A percentile compares a stretch with the other conserved stretches of the same genome.
Evolutionary conservation across 2,797 vertebrate genomes (phyloP).

Genomic region (Chloroceryle inda): DNA sequence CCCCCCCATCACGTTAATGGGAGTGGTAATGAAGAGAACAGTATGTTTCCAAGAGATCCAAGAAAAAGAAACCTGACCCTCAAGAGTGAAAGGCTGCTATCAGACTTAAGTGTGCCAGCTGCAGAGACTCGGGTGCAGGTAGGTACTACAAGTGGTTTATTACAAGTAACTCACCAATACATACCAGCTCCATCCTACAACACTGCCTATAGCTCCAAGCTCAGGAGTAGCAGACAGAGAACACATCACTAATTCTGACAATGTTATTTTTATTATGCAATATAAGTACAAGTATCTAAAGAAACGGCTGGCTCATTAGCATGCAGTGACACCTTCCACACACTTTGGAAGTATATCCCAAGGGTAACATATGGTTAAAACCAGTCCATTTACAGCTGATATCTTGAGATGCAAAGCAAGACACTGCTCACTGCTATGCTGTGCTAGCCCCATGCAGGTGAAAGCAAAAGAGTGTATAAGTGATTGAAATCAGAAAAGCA

Average conservation of each 20-base stretch:
- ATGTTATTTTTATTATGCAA: background rate
- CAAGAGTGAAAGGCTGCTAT: background rate
- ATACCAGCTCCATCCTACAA: background rate
- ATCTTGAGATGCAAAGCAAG: background rate
- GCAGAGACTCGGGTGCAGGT: background rate
- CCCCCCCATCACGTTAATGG: background rate
- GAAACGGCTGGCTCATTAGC: background rate
- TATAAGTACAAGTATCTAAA: background rate
- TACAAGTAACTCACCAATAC: background rate
- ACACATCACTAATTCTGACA: background rate
- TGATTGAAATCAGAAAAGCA: background rate
- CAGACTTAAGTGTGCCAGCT: background rate
- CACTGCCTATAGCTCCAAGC: background rate
- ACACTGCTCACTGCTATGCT: background rate
- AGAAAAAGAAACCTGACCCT: background rate
- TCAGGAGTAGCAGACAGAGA: background rate
- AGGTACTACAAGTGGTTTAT: background rate
- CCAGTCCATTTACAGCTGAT: background rate
- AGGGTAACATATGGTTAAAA: background rate
- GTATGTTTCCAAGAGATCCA: background rate
- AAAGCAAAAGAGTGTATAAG: background rate
- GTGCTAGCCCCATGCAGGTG: background rate
- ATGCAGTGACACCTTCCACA: background rate
- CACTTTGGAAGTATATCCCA: background rate
- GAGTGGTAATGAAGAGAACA: background rate